These are phyloP conservation scores for Sinodicranocentrus sp. DNA, from an alignment of 2,888 invertebrate species.

Conservation along the genomic window DNA sequence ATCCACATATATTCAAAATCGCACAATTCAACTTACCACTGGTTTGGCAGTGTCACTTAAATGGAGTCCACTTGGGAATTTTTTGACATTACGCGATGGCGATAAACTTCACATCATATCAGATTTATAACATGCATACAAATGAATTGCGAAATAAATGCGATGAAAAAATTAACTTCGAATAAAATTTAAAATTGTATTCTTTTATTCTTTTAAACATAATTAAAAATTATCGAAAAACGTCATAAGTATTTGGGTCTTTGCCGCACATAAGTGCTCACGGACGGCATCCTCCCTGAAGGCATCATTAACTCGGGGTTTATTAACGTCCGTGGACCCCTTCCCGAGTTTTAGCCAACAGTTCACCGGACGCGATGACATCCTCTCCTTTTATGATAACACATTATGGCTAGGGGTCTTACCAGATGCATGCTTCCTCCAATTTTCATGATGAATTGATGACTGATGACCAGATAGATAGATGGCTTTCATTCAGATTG, in stretches of 20 bases:
- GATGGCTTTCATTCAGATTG: conserved; percentile 11
- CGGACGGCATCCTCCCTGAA: conserved; percentile 72
- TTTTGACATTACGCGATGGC: neutral
- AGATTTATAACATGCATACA: neutral
- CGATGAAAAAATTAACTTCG: no score
- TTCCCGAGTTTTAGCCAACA: conserved; percentile 74
- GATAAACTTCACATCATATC: neutral
- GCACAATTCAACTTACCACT: neutral
- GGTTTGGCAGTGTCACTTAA: neutral
- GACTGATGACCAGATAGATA: neutral
- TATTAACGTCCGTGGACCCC: conserved; percentile 76
- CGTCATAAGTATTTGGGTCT: conserved; percentile 71
- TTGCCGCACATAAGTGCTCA: conserved; percentile 74
- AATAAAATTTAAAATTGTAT: no score
- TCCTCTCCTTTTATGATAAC: conserved; percentile 51
- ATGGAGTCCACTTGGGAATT: conserved; percentile 26
- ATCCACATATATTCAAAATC: neutral
- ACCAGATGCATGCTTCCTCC: conserved; percentile 31
- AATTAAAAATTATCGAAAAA: no score
- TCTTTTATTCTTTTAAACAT: no score
- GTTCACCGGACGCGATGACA: conserved; percentile 66
- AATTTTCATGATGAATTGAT: conserved; percentile 38
- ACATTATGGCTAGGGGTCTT: conserved; percentile 21
- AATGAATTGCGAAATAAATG: no score
- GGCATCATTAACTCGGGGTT: conserved; percentile 74